Evolutionary conservation across 2,113 vertebrate genomes (phyloP).

Genomic region (Narcine bancroftii): DNA sequence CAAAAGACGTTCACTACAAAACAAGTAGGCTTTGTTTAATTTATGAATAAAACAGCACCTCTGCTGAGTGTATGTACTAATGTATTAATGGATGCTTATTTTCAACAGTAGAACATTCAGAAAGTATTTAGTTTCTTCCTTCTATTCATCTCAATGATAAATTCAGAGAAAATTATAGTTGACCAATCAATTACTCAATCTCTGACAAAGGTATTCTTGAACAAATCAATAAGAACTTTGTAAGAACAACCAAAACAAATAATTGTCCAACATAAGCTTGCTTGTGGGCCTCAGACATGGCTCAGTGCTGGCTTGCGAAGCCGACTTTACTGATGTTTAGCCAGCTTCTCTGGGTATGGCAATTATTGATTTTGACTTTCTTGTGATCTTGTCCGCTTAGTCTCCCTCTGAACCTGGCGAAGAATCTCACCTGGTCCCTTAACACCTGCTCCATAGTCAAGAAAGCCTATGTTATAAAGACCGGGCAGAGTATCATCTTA

Average conservation of each 20-base stretch:
- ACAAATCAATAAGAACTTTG: not conserved
- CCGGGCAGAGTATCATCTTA: too few species aligned
- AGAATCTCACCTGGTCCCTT: too few species aligned
- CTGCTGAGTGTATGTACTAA: not conserved
- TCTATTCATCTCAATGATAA: not conserved
- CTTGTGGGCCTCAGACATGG: too few species aligned
- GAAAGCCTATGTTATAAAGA: too few species aligned
- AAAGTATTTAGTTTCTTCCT: not conserved
- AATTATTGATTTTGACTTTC: too few species aligned
- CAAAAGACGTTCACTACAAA: not conserved
- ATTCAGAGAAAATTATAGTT: not conserved
- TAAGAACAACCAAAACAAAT: not conserved
- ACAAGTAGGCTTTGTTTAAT: not conserved
- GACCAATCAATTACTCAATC: not conserved
- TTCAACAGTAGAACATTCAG: not conserved
- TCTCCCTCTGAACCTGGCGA: too few species aligned
- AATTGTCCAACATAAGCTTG: too few species aligned
- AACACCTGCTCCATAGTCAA: too few species aligned
- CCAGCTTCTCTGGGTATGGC: too few species aligned
- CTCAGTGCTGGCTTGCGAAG: too few species aligned
- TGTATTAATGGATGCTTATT: not conserved
- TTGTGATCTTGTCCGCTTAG: too few species aligned
- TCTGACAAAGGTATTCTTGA: not conserved
- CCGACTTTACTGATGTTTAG: too few species aligned
- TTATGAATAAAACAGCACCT: not conserved